Percentiles rank a stretch among this genome's conserved stretches.
phyloP scores from a whole-genome alignment of 2,797 vertebrate genomes.

The Cetoscarus ocellatus region DNA sequence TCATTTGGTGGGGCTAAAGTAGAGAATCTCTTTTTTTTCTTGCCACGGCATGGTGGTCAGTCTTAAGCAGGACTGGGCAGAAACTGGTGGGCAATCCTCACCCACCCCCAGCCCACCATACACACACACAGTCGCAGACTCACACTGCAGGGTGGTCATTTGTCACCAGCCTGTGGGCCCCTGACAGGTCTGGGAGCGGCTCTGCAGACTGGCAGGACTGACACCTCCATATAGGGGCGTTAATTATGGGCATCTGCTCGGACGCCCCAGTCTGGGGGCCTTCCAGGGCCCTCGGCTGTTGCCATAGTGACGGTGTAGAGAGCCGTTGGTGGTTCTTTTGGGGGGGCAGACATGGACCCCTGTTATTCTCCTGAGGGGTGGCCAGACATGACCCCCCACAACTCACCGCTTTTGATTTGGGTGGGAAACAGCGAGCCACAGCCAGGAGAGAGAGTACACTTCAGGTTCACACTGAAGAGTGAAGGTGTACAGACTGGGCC shows the following conservation, averaged over 20 bases:
- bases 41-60: conserved; percentile 33
- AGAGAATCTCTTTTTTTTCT: conserved; percentile 7
- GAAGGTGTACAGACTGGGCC: conserved; percentile 33
- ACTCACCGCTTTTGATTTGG: conserved; percentile 79
- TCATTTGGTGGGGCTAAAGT: not conserved
- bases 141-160: conserved; percentile 73
- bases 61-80: conserved; percentile 32
- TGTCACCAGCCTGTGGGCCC: conserved; percentile 75
- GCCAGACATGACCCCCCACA: conserved; percentile 88
- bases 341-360: conserved; percentile 82
- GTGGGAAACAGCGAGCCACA: conserved; percentile 78
- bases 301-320: conserved; percentile 84
- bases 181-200: conserved; percentile 80
- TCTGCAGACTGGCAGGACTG: conserved; percentile 80
- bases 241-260: conserved; percentile 85
- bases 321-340: conserved; percentile 76
- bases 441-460: conserved; percentile 64
- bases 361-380: conserved; percentile 86
- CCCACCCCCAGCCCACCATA: conserved; percentile 34
- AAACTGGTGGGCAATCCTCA: conserved; percentile 56
- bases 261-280: conserved; percentile 77
- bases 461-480: conserved; percentile 55
- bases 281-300: conserved; percentile 83
- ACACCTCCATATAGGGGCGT: conserved; percentile 78
- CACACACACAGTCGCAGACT: conserved; percentile 34